These are phyloP conservation scores for Drosophila erecta DNA, from an alignment of 1,140 invertebrate species.

Conservation along the genomic window DNA sequence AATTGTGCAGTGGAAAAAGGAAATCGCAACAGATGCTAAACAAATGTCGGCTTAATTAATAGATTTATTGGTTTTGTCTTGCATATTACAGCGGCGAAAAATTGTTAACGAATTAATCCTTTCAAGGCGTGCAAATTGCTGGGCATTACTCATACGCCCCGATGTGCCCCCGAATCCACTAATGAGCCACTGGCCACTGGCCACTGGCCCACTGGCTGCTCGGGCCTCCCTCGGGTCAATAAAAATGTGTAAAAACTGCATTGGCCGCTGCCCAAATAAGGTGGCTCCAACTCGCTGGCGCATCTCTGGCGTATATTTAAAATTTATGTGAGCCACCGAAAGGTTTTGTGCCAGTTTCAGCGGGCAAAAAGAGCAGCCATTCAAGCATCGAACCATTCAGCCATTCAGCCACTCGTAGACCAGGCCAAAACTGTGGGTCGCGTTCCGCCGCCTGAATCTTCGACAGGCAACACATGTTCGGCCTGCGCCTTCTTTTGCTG, in stretches of 20 bases:
- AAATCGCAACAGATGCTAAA: slow-evolving; percentile 55
- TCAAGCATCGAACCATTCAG: slow-evolving; percentile 2
- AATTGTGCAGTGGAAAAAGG: slow-evolving; percentile 28
- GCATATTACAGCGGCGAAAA: slow-evolving; percentile 71
- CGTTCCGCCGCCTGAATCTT: slow-evolving; percentile 34
- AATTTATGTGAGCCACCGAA: slow-evolving; percentile 68
- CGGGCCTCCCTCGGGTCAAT: slow-evolving; percentile 51
- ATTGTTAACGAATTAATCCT: slow-evolving; percentile 82
- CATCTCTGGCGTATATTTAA: slow-evolving; percentile 64
- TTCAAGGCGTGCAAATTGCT: slow-evolving; percentile 71
- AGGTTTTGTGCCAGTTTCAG: slow-evolving; percentile 53
- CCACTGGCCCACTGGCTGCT: background rate
- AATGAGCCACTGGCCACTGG: slow-evolving; percentile 55
- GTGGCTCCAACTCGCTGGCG: slow-evolving; percentile 7
- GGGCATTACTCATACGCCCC: slow-evolving; percentile 73
- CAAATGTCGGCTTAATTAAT: slow-evolving; percentile 80
- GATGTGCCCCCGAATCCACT: slow-evolving; percentile 51
- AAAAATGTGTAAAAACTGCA: slow-evolving; percentile 77
- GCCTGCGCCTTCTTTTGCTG: slow-evolving; percentile 52
- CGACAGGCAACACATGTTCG: slow-evolving; percentile 73
- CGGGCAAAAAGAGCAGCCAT: slow-evolving; percentile 15
- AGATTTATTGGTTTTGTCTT: slow-evolving; percentile 76
- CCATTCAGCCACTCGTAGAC: slow-evolving; percentile 20
- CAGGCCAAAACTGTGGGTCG: slow-evolving; percentile 33
- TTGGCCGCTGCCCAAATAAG: slow-evolving; percentile 44